phyloP scores from a whole-genome alignment of 2,888 invertebrate species.

The Neoaliturus tenellus region DNA sequence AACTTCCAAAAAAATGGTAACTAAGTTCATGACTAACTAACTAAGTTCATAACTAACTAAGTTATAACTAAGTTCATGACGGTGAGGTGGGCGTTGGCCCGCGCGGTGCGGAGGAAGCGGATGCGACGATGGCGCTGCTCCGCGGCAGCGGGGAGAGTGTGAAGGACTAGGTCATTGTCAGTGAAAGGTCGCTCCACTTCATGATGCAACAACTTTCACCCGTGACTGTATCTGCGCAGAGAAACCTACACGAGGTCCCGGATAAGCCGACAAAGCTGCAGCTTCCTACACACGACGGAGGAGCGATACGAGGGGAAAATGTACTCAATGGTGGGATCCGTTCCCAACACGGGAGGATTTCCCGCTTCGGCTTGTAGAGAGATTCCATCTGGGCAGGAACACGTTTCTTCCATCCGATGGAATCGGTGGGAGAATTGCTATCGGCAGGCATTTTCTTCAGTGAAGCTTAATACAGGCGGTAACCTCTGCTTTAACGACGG shows the following conservation, averaged over 20 bases:
- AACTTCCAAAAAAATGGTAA: no score
- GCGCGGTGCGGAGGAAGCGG: conserved; percentile 6
- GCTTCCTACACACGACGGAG: no score
- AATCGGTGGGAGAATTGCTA: background rate
- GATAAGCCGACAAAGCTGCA: background rate
- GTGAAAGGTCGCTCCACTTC: conserved; percentile 53
- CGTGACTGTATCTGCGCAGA: background rate
- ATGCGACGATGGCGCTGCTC: background rate
- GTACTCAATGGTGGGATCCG: background rate
- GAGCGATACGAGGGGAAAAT: background rate
- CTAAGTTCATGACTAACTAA: no score
- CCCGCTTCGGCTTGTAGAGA: background rate
- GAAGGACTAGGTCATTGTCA: conserved; percentile 50
- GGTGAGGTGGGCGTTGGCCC: background rate
- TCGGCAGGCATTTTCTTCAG: background rate
- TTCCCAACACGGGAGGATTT: background rate
- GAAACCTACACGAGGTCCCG: background rate
- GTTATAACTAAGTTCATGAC: no score
- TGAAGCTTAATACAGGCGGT: no score
- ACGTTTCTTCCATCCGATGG: background rate
- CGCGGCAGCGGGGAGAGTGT: conserved; percentile 27
- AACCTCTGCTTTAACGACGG: no score
- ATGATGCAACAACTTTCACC: conserved; percentile 52
- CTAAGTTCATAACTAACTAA: no score
- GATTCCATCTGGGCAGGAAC: background rate